Percentiles rank a stretch among this genome's conserved stretches.
phyloP scores from a whole-genome alignment of 2,888 invertebrate species.

The Macrosoma leucophasiata region DNA sequence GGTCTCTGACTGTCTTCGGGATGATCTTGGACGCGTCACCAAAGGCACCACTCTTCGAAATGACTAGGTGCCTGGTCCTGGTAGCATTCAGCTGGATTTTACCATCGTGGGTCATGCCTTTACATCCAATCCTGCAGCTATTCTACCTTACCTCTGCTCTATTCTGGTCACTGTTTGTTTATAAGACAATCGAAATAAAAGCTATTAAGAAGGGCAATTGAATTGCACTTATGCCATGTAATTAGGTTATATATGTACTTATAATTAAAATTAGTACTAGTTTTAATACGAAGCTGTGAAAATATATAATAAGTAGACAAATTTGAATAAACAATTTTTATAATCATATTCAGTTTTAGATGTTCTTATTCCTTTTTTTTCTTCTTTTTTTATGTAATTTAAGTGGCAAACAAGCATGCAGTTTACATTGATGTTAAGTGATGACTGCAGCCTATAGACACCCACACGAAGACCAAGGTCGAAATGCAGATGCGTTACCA shows the following conservation, averaged over 20 bases:
- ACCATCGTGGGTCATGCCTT: slow-evolving; percentile 33
- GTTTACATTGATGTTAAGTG: too few relatives aligned
- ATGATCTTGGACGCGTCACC: slow-evolving; percentile 78
- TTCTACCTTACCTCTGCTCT: slow-evolving; percentile 68
- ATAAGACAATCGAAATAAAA: slow-evolving; percentile 62
- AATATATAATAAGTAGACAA: too few relatives aligned
- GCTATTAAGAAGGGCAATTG: slow-evolving; percentile 32
- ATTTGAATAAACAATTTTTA: neutral
- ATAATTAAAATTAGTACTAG: too few relatives aligned
- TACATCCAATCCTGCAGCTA: slow-evolving; percentile 47
- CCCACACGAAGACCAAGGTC: too few relatives aligned
- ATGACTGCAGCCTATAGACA: too few relatives aligned
- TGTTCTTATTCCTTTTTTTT: neutral
- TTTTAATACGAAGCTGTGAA: too few relatives aligned
- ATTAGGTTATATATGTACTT: neutral
- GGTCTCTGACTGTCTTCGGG: slow-evolving; percentile 78
- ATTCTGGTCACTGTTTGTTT: slow-evolving; percentile 72
- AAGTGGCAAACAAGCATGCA: too few relatives aligned
- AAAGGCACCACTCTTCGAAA: slow-evolving; percentile 74
- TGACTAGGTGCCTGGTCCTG: slow-evolving; percentile 72
- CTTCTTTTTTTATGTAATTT: neutral
- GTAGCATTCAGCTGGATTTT: slow-evolving; percentile 42
- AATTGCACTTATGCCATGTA: neutral
- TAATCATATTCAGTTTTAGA: neutral
- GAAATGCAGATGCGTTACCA: too few relatives aligned